These are phyloP conservation scores for Quadroppia sp. DNA, from an alignment of 2,888 invertebrate genomes.

Conservation along the genomic window DNA sequence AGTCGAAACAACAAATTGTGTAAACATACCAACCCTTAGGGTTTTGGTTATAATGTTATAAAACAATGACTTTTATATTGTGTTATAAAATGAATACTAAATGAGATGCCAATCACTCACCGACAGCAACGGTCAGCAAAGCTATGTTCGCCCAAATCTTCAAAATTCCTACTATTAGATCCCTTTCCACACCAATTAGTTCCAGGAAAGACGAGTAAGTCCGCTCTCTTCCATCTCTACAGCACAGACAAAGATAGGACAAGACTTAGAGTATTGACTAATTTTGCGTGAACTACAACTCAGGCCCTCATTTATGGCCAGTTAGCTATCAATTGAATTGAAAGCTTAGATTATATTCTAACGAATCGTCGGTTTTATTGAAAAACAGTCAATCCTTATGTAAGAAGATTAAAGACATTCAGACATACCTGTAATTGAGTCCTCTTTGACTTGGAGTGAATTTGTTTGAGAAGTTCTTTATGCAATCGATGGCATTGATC, in stretches of 20 bases:
- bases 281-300: background rate
- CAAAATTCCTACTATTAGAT: slow-evolving; percentile 71
- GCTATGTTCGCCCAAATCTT: slow-evolving; percentile 76
- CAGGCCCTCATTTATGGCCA: background rate
- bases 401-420: background rate
- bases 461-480: slow-evolving; percentile 38
- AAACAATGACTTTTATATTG: no score
- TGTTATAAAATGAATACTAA: no score
- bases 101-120: no score
- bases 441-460: slow-evolving; percentile 13
- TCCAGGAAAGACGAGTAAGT: slow-evolving; percentile 75
- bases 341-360: background rate
- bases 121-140: slow-evolving; percentile 79
- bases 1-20: no score
- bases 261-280: background rate
- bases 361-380: no score
- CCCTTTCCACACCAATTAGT: slow-evolving; percentile 94
- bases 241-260: background rate
- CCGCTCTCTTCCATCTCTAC: slow-evolving; percentile 57
- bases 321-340: background rate
- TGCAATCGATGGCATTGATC: slow-evolving; percentile 44
- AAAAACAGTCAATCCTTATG: no score
- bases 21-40: no score
- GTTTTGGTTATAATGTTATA: no score
- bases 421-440: background rate